Evolutionary conservation across 2,797 vertebrate genomes (phyloP).

Genomic region (Gobionotothen gibberifrons): DNA sequence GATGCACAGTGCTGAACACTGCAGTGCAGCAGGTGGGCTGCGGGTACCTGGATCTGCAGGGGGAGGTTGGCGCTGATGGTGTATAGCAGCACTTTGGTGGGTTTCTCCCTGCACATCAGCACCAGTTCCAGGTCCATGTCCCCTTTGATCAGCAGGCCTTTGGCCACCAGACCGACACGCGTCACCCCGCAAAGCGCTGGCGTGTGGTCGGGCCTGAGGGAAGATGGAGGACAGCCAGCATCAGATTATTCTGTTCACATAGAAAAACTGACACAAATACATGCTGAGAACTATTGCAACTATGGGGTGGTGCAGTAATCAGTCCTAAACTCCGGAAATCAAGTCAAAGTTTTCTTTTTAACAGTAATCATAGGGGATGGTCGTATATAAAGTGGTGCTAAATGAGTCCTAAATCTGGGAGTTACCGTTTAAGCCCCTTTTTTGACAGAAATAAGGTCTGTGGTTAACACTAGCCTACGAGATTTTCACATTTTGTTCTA

Average conservation of each 20-base stretch:
- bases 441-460: too few relatives aligned
- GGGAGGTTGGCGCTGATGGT: conserved; percentile 92
- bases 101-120: conserved; percentile 93
- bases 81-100: conserved; percentile 89
- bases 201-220: conserved; percentile 72
- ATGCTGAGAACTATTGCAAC: not conserved
- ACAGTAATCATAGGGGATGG: too few relatives aligned
- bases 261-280: not conserved
- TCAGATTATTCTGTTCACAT: conserved; percentile 6
- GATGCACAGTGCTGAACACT: not conserved
- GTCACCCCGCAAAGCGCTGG: conserved; percentile 91
- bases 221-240: conserved; percentile 67
- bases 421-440: too few relatives aligned
- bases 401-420: too few relatives aligned
- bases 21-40: conserved; percentile 46
- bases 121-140: conserved; percentile 94
- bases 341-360: too few relatives aligned
- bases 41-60: conserved; percentile 92
- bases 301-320: too few relatives aligned
- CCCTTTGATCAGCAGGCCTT: conserved; percentile 93
- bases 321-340: too few relatives aligned
- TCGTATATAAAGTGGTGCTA: too few relatives aligned
- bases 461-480: too few relatives aligned
- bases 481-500: too few relatives aligned
- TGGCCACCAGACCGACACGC: conserved; percentile 92